Evolutionary conservation across 2,113 vertebrate genomes (phyloP), one percentile per base, ranked within the genome.

Genomic region (Heterocephalus glaber): DNA sequence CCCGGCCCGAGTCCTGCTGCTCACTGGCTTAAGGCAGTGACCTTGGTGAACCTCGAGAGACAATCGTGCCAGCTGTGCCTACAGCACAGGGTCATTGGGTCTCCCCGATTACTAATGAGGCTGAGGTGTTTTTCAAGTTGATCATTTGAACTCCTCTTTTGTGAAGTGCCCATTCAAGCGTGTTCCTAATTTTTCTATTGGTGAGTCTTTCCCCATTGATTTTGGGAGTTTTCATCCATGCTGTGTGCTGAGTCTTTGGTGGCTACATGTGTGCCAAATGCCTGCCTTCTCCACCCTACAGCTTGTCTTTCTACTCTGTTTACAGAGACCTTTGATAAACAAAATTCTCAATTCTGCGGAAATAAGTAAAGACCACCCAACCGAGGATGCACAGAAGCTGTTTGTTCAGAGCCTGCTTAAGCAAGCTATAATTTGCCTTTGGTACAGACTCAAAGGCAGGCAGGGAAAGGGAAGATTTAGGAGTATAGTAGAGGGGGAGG

Each of bases 121-220:
- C 28, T 0, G 2, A 83, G 6, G 85, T 83, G 3, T 9, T 30
- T 49, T 30, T 28, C 11, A 3, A 60, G 16, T 22, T 16, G 28
- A 65, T 68, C 63, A 41, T 82, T 91, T 79, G 24, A 74, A 49
- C 58, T 92, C 58, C 77, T 94, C 56, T 81, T 74, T 65, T 47
- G 2, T 63, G 65, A 82, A n/a, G 79, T 54, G 44, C 22, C 47
- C 22, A 16, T 76, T 61, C 13, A 28, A 41, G 83, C 5, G 1
- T 66, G 54, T 90, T 35, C 22, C 82, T 49, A 33, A 22, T 84
- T 72, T 94, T 84, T 90, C 33, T 61, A 13, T 12, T 16, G 41
- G 44, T 58, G 66, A 72, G 30, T 85, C 33, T 90, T 68, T 76
- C 22, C 44, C 20, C 35, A 33, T 17, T 41, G 61, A 66, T 47